phyloP scores from a whole-genome alignment of 2,888 invertebrate species.

The Tuberolachnus salignus region DNA sequence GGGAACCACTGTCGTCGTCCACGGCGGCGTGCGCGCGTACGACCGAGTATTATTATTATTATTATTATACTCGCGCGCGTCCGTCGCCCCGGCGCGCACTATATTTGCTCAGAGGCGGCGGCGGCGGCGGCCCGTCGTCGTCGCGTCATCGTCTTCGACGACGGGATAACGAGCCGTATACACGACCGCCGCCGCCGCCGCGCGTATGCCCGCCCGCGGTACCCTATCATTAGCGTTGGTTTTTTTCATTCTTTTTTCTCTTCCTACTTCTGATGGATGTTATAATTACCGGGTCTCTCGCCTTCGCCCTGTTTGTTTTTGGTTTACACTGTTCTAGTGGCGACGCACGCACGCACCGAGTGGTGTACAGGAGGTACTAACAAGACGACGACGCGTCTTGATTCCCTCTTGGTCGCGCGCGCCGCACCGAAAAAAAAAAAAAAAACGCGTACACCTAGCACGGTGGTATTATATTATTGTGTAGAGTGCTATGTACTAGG shows the following conservation, averaged over 20 bases:
- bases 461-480: slow-evolving; percentile 37
- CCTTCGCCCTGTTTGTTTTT: slow-evolving; percentile 55
- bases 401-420: slow-evolving; percentile 11
- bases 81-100: too few relatives aligned
- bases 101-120: background rate
- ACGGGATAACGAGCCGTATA: slow-evolving; percentile 52
- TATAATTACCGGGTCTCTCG: slow-evolving; percentile 55
- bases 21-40: too few relatives aligned
- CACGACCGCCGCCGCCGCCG: slow-evolving; percentile 29
- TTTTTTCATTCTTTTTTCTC: background rate
- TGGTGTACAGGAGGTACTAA: slow-evolving; percentile 15
- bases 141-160: background rate
- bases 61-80: too few relatives aligned
- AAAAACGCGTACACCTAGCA: slow-evolving; percentile 8
- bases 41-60: too few relatives aligned
- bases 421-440: background rate
- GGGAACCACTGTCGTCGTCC: too few relatives aligned
- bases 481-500: background rate
- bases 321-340: slow-evolving; percentile 35
- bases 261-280: slow-evolving; percentile 40
- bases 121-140: slow-evolving; percentile 1
- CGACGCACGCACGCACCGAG: background rate
- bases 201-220: slow-evolving; percentile 5
- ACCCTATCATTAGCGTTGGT: slow-evolving; percentile 53
- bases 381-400: slow-evolving; percentile 51